Base-by-base conservation (phyloP, 2,113 vertebrate species). In the Notechis scutatus region DNA sequence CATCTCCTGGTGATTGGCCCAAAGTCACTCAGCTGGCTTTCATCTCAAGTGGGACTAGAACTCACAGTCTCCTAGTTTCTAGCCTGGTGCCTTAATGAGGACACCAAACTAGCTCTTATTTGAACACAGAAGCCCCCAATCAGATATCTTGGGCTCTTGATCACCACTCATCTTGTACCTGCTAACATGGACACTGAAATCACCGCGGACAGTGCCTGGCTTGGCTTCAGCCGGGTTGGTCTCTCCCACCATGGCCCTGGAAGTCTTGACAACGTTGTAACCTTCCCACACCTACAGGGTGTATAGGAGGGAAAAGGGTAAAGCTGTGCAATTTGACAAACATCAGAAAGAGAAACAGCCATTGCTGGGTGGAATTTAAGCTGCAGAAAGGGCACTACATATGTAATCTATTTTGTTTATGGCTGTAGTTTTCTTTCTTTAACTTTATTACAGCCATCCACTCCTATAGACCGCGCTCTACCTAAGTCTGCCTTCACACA, bases 231-330 rank as follows among this genome's bases (percentile, higher is more conserved):
- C 97, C 0, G 99, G 98, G 93, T 99, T 96, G 0, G 98, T 99
- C 57, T 98, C 96, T 87, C 99, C 99, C 56, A 99, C 99, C 98
- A 99, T 98, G 74, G 93, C 95, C 21, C 99, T 98, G 0, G 98
- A 97, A 1, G 98, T 95, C 39, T 96, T 96, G 20, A 99, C 98
- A 20, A 99, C 98, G 21, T 99, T 97, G 95, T 98, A 96, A 0
- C 99, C 99, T 96, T 99, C 99, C 99, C 99, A 99, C 55, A 99
- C 99, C 99, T 99, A 94, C 1, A 24, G 90, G 55, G 92, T 50
- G 47, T 23, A 64, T 2, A 26, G 34, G 14, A 9, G 26, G 10
- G 3, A 26, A 34, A 87, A 74, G 8, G 3, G 15, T 4, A 52
- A 29, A 29, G 59, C 39, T 3, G 4, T 23, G n/a, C 2, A 91